Evolutionary conservation across 2,797 vertebrate species (phyloP).

Genomic region (Microctenopoma steveboyesi): DNA sequence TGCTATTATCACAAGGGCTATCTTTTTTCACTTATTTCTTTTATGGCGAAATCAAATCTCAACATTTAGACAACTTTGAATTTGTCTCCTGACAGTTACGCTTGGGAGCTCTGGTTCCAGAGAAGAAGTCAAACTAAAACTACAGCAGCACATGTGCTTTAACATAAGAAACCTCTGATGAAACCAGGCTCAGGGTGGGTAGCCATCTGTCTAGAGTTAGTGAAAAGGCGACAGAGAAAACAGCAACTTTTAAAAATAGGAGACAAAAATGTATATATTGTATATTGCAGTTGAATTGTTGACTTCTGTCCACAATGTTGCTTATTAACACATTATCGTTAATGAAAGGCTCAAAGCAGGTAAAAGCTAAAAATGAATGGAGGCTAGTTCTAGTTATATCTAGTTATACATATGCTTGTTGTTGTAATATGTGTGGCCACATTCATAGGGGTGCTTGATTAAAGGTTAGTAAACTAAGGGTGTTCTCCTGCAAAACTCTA

Average conservation of each 20-base stretch:
- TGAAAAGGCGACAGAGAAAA: too few relatives aligned
- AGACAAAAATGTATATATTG: too few relatives aligned
- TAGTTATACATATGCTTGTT: neutral
- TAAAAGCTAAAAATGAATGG: too few relatives aligned
- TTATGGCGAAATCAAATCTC: slow-evolving; percentile 21
- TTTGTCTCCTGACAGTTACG: slow-evolving; percentile 27
- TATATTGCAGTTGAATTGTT: slow-evolving; percentile 2
- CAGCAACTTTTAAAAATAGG: too few relatives aligned
- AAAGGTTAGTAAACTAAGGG: neutral
- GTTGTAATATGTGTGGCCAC: neutral
- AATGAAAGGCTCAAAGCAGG: too few relatives aligned
- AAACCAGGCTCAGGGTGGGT: too few relatives aligned
- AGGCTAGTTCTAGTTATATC: too few relatives aligned
- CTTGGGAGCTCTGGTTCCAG: neutral
- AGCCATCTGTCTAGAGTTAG: too few relatives aligned
- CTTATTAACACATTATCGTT: slow-evolving; percentile 3
- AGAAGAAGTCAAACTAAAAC: neutral
- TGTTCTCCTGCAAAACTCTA: too few relatives aligned
- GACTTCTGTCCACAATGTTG: slow-evolving; percentile 16
- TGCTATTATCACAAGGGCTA: slow-evolving; percentile 16
- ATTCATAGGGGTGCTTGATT: neutral
- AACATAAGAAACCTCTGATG: too few relatives aligned
- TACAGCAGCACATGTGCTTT: neutral
- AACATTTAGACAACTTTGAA: neutral
- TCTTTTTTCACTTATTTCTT: slow-evolving; percentile 21